Evolutionary conservation across 1,140 invertebrate genomes (phyloP).

Genomic region (Cyclargus thomasi): DNA sequence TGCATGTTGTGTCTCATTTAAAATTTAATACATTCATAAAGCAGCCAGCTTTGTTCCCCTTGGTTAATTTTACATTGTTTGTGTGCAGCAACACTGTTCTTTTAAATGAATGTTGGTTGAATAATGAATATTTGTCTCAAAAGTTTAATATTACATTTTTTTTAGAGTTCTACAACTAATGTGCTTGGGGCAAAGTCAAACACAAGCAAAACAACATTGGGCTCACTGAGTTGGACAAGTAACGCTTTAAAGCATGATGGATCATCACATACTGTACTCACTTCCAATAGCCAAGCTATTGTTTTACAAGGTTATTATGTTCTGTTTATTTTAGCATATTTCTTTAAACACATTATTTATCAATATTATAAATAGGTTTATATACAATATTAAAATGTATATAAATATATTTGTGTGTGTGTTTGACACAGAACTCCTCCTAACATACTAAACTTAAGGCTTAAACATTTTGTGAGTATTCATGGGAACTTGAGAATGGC

Average conservation of each 20-base stretch:
- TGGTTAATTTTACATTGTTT: too few relatives aligned
- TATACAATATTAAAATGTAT: too few relatives aligned
- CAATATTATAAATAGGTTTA: too few relatives aligned
- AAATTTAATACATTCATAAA: not conserved
- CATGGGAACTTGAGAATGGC: too few relatives aligned
- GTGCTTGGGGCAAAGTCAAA: conserved; percentile 38
- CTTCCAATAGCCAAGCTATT: conserved; percentile 48
- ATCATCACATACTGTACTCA: conserved; percentile 53
- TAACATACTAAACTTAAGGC: too few relatives aligned
- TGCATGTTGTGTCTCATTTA: not conserved
- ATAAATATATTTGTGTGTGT: too few relatives aligned
- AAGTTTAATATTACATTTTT: conserved; percentile 3
- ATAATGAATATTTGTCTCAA: not conserved
- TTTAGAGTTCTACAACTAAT: conserved; percentile 42
- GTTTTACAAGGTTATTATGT: conserved; percentile 24
- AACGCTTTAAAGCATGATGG: conserved; percentile 41
- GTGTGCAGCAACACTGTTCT: too few relatives aligned
- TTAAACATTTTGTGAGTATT: too few relatives aligned
- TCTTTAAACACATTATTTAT: not conserved
- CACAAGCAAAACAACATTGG: conserved; percentile 57
- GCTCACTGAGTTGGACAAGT: conserved; percentile 48
- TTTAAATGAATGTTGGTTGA: not conserved
- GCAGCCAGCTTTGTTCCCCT: too few relatives aligned
- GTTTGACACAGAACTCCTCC: too few relatives aligned
- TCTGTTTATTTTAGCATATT: not conserved